Conservation (phyloP, 2,797 vertebrate species). For the Naso thynnoides region DNA sequence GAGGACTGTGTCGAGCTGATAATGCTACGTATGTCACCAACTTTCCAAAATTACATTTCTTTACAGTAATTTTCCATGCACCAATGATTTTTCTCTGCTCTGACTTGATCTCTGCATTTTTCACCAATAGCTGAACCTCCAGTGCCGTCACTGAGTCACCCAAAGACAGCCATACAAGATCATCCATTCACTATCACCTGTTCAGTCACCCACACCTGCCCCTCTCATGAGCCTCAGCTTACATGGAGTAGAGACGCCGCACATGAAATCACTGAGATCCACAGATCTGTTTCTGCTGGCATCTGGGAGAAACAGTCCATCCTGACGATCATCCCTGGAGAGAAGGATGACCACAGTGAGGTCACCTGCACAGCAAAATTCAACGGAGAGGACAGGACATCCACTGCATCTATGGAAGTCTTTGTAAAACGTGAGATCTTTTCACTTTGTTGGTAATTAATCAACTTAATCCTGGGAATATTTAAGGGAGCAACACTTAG, state of each 20-base stretch:
- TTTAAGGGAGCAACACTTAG: too few species aligned
- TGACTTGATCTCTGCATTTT: not conserved
- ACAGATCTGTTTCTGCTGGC: constrained; percentile 32
- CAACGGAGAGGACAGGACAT: rapidly evolving
- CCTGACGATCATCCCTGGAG: constrained; percentile 52
- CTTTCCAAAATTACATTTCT: not conserved
- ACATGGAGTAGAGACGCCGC: constrained; percentile 48
- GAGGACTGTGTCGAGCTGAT: constrained; percentile 38
- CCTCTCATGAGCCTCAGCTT: constrained; percentile 52
- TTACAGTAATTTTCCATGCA: not conserved
- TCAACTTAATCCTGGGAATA: too few species aligned
- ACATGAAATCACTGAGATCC: rapidly evolving
- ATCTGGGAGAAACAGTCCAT: constrained; percentile 68
- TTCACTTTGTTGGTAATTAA: not conserved
- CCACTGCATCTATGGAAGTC: constrained; percentile 1
- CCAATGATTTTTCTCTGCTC: not conserved
- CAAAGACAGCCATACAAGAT: constrained; percentile 32
- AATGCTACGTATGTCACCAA: constrained; percentile 54
- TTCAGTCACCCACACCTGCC: constrained; percentile 70
- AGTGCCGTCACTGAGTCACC: rapidly evolving
- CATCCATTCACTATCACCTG: constrained; percentile 59
- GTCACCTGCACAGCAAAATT: constrained; percentile 66
- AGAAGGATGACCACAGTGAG: constrained; percentile 57
- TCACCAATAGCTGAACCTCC: constrained; percentile 30
- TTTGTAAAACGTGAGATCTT: constrained; percentile 73